Evolutionary conservation across 2,888 invertebrate species (phyloP), one percentile per base, ranked within the genome.

Genomic region (Heteromyza rotundicornis): DNA sequence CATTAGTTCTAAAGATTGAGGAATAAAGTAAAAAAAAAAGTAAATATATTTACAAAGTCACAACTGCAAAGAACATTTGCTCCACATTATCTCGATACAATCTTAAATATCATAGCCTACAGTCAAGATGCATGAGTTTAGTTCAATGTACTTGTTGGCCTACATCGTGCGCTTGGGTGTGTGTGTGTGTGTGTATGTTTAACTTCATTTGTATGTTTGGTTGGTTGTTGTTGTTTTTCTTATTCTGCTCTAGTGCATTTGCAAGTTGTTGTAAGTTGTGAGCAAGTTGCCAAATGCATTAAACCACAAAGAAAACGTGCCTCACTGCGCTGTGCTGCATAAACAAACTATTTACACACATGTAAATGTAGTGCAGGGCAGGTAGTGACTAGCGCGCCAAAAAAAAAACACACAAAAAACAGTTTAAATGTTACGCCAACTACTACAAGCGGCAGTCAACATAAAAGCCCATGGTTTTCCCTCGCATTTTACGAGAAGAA

Each of bases 61-160:
- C n/a, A n/a, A n/a, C n/a, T n/a, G n/a, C n/a, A n/a, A n/a, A n/a
- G n/a, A n/a, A n/a, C n/a, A n/a, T n/a, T n/a, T n/a, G n/a, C n/a
- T n/a, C n/a, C n/a, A n/a, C n/a, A n/a, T n/a, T n/a, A n/a, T n/a
- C n/a, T n/a, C n/a, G n/a, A n/a, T n/a, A n/a, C n/a, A n/a, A n/a
- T n/a, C n/a, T n/a, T n/a, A n/a, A n/a, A n/a, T n/a, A n/a, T n/a
- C n/a, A n/a, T n/a, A n/a, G n/a, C n/a, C n/a, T n/a, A n/a, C n/a
- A n/a, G n/a, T n/a, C n/a, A n/a, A n/a, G 10, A 27, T 27, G 40
- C 47, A 17, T 19, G 14, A 2, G 52, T 47, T 67, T 70, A 74
- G 77, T 79, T 77, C 79, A 77, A 76, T 71, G 79, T 69, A 77
- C 79, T 79, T 74, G 73, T 68, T 77, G 77, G 79, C 77, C 77